These are phyloP conservation scores for Manduca sexta DNA, from an alignment of 1,140 invertebrate species.

Conservation along the genomic window DNA sequence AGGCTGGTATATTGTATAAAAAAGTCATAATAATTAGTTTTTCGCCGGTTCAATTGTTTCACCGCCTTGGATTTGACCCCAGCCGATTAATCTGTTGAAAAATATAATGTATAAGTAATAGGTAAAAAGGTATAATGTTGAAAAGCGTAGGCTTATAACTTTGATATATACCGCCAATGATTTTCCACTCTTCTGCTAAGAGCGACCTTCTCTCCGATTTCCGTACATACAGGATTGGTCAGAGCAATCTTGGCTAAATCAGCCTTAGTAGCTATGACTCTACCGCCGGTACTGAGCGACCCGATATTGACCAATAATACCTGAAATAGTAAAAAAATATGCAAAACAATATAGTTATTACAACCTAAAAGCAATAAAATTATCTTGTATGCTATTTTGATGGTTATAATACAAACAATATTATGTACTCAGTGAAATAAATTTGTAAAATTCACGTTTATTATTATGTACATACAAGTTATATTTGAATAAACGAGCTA, in stretches of 20 bases:
- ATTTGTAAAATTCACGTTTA: too few species aligned
- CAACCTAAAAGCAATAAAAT: too few species aligned
- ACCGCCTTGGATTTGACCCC: constrained; percentile 96
- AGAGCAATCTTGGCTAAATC: constrained; percentile 98
- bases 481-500: too few species aligned
- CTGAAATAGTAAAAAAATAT: constrained; percentile 38
- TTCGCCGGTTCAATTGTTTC: constrained; percentile 87
- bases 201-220: constrained; percentile 98
- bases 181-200: constrained; percentile 98
- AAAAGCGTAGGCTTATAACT: neutral
- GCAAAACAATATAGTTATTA: neutral
- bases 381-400: too few species aligned
- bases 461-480: too few species aligned
- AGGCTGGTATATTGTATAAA: constrained; percentile 34
- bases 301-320: constrained; percentile 99
- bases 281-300: constrained; percentile 97
- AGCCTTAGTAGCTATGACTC: constrained; percentile 95
- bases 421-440: too few species aligned
- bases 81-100: constrained; percentile 90
- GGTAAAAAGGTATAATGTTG: neutral
- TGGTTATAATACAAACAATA: too few species aligned
- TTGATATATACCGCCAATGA: constrained; percentile 91
- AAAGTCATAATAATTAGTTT: constrained; percentile 51
- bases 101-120: constrained; percentile 9
- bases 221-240: constrained; percentile 98